These are phyloP conservation scores for Mirounga angustirostris DNA, from an alignment of 2,113 vertebrate genomes.

Conservation along the genomic window DNA sequence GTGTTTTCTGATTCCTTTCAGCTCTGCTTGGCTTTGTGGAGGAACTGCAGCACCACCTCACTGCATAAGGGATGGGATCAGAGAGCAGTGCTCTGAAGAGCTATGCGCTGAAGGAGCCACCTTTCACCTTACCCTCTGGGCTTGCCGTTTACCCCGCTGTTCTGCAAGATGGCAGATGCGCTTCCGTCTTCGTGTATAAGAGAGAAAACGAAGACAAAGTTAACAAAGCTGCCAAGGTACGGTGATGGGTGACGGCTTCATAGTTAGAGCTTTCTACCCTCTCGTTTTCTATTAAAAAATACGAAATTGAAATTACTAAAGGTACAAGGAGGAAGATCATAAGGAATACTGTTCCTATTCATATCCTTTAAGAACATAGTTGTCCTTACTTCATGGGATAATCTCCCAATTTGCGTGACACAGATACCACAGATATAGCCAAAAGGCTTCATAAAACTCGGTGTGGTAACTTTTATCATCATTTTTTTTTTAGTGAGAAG, in stretches of 20 bases:
- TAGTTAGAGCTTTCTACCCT: not conserved
- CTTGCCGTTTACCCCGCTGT: slow-evolving; percentile 91
- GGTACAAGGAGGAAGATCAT: not conserved
- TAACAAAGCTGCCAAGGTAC: slow-evolving; percentile 97
- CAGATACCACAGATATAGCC: not conserved
- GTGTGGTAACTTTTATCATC: not conserved
- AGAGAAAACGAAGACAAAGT: slow-evolving; percentile 95
- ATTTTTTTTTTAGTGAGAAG: not conserved
- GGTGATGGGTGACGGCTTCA: not conserved
- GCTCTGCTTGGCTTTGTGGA: slow-evolving; percentile 37
- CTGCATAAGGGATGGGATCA: slow-evolving; percentile 92
- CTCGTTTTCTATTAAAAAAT: not conserved
- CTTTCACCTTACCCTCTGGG: slow-evolving; percentile 90
- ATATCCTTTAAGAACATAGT: not conserved
- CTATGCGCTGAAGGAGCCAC: slow-evolving; percentile 89
- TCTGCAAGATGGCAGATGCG: slow-evolving; percentile 92
- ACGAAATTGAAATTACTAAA: not conserved
- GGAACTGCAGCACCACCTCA: not conserved
- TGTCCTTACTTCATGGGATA: not conserved
- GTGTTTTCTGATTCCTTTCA: slow-evolving; percentile 3
- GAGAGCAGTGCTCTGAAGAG: slow-evolving; percentile 95
- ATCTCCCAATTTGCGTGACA: not conserved
- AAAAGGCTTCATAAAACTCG: not conserved
- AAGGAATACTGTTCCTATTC: not conserved
- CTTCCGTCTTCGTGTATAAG: slow-evolving; percentile 96